These are phyloP conservation scores for Kryptopterus vitreolus DNA, from an alignment of 2,797 vertebrate genomes.

Conservation along the genomic window DNA sequence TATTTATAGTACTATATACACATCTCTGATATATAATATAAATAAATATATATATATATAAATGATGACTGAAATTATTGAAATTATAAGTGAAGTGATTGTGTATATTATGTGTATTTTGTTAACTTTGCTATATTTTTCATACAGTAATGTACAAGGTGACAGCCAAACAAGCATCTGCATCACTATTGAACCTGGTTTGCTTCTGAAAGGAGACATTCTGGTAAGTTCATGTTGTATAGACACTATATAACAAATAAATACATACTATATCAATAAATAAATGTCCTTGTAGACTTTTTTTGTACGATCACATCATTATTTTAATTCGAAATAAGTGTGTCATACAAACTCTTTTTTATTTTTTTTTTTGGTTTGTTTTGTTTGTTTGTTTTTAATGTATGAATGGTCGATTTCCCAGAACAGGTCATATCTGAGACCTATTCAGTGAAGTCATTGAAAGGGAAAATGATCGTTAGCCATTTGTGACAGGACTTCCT, in stretches of 20 bases:
- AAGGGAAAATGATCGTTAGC: neutral
- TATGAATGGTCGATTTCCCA: neutral
- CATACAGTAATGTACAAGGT: slow-evolving; percentile 87
- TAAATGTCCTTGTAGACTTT: neutral
- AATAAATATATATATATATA: too few relatives aligned
- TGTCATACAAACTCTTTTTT: neutral
- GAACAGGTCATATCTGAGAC: slow-evolving; percentile 47
- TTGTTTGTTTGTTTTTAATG: neutral
- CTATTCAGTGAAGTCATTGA: neutral
- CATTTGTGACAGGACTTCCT: neutral
- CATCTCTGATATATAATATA: too few relatives aligned
- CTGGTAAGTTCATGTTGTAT: slow-evolving; percentile 69
- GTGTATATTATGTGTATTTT: neutral
- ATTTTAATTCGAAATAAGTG: neutral
- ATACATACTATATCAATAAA: neutral
- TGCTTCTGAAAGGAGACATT: slow-evolving; percentile 86
- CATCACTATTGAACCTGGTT: slow-evolving; percentile 86
- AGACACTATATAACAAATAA: too few relatives aligned
- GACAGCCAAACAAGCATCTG: slow-evolving; percentile 86
- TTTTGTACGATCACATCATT: slow-evolving; percentile 31
- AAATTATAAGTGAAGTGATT: too few relatives aligned
- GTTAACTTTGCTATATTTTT: neutral
- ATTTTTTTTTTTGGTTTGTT: neutral
- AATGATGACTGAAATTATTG: too few relatives aligned
- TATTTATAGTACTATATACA: too few relatives aligned